Evolutionary conservation across 2,888 invertebrate species (phyloP).

Genomic region (Drosophila mercatorum): DNA sequence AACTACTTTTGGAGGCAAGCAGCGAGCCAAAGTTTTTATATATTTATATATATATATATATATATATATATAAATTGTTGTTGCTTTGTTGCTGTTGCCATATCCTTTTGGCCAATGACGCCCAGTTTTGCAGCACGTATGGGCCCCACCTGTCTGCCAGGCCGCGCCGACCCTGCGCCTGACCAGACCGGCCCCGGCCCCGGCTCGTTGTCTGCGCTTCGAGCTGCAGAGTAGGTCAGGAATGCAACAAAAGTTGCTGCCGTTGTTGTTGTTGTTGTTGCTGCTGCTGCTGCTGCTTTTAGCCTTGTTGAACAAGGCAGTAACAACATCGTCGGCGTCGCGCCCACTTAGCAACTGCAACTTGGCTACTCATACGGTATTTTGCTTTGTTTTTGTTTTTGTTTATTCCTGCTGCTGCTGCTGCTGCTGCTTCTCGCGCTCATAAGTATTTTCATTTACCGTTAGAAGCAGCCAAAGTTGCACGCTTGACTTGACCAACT

Average conservation of each 20-base stretch:
- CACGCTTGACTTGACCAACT: constrained; percentile 53
- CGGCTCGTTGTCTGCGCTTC: constrained; percentile 47
- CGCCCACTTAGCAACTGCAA: constrained; percentile 74
- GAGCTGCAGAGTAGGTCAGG: constrained; percentile 73
- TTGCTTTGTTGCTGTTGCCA: constrained; percentile 49
- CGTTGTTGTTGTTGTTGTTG: constrained; percentile 36
- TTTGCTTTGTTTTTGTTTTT: constrained; percentile 13
- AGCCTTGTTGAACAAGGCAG: constrained; percentile 60
- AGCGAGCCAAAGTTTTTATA: constrained; percentile 38
- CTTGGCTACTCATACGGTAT: constrained; percentile 61
- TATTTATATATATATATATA: neutral
- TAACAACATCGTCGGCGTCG: constrained; percentile 40
- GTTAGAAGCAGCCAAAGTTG: constrained; percentile 67
- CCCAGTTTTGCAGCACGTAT: constrained; percentile 39
- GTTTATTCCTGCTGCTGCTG: neutral
- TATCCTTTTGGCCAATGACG: constrained; percentile 69
- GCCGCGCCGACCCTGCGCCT: neutral
- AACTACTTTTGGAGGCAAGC: constrained; percentile 70
- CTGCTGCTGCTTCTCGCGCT: constrained; percentile 12
- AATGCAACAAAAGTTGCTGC: constrained; percentile 63
- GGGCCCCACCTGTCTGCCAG: constrained; percentile 15
- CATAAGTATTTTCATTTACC: constrained; percentile 61
- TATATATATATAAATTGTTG: constrained; percentile 23
- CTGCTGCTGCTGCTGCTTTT: constrained; percentile 23
- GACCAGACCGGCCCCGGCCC: constrained; percentile 21